These are phyloP conservation scores for Melanophora roralis DNA, from an alignment of 2,888 invertebrate species.

Conservation along the genomic window DNA sequence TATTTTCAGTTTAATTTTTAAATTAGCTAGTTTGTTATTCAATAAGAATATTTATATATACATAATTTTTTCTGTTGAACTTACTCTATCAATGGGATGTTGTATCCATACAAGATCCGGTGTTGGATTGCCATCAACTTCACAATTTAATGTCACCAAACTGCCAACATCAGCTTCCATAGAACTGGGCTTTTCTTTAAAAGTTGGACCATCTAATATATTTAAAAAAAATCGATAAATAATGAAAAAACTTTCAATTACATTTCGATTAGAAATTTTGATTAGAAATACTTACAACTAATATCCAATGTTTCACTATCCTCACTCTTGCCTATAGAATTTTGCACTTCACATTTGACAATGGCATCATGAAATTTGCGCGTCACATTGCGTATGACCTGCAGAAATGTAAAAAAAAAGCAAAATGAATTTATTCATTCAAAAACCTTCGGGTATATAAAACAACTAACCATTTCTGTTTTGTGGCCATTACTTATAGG, in stretches of 20 bases:
- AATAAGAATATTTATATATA: no score
- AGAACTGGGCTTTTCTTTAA: conserved; percentile 85
- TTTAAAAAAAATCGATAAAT: conserved; percentile 53
- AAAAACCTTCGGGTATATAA: no score
- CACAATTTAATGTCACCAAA: conserved; percentile 88
- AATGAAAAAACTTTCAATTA: neutral
- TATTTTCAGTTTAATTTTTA: neutral
- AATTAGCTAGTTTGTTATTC: no score
- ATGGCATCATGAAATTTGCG: conserved; percentile 90
- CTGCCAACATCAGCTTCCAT: conserved; percentile 89
- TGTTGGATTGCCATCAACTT: conserved; percentile 93
- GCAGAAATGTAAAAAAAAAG: neutral
- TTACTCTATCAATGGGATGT: conserved; percentile 84
- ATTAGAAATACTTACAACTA: conserved; percentile 85
- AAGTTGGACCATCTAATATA: conserved; percentile 87
- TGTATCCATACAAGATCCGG: conserved; percentile 94
- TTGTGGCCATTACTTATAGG: conserved; percentile 87
- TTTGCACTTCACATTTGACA: conserved; percentile 93
- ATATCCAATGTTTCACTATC: conserved; percentile 92
- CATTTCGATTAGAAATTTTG: neutral
- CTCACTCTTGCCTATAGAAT: conserved; percentile 93
- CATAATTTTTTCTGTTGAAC: conserved; percentile 62
- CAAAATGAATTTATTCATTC: neutral
- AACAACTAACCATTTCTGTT: conserved; percentile 83
- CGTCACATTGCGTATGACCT: conserved; percentile 87